Evolutionary conservation across 1,140 invertebrate species (phyloP).

Genomic region (Pseudomyrmex sp.): DNA sequence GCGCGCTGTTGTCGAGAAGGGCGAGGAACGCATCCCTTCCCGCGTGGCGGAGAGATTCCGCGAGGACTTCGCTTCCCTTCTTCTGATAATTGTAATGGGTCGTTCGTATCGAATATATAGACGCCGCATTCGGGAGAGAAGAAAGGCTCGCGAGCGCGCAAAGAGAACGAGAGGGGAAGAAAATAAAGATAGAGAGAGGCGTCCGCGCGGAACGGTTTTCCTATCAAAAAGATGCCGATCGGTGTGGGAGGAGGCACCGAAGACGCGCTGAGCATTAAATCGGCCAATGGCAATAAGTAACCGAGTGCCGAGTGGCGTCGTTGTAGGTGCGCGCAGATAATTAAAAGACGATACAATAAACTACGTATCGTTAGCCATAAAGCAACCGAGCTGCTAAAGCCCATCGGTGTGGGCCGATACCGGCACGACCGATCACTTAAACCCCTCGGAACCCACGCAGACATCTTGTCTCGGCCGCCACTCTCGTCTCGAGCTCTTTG

Average conservation of each 20-base stretch:
- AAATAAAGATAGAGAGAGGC: background rate
- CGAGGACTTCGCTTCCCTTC: slow-evolving; percentile 24
- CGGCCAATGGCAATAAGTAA: slow-evolving; percentile 82
- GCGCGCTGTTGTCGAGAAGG: background rate
- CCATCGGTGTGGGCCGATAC: slow-evolving; percentile 74
- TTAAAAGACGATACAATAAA: slow-evolving; percentile 86
- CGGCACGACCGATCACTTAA: slow-evolving; percentile 78
- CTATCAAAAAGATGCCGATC: slow-evolving; percentile 79
- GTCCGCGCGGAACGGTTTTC: slow-evolving; percentile 20
- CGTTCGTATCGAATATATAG: slow-evolving; percentile 44
- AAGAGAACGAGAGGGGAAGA: background rate
- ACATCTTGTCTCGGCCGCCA: slow-evolving; percentile 79
- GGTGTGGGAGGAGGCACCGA: slow-evolving; percentile 45
- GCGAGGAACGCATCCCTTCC: background rate
- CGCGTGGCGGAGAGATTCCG: background rate
- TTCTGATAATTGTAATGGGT: slow-evolving; percentile 79
- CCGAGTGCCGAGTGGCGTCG: slow-evolving; percentile 80
- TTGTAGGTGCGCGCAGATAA: slow-evolving; percentile 85
- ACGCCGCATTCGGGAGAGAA: slow-evolving; percentile 41
- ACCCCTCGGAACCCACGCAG: slow-evolving; percentile 80
- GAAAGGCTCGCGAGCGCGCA: background rate
- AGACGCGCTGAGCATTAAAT: slow-evolving; percentile 76
- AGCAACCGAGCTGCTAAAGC: slow-evolving; percentile 74
- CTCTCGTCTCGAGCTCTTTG: slow-evolving; percentile 50
- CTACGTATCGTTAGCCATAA: slow-evolving; percentile 84